Evolutionary conservation across 2,888 invertebrate genomes (phyloP).

Genomic region (Aethes cnicana): DNA sequence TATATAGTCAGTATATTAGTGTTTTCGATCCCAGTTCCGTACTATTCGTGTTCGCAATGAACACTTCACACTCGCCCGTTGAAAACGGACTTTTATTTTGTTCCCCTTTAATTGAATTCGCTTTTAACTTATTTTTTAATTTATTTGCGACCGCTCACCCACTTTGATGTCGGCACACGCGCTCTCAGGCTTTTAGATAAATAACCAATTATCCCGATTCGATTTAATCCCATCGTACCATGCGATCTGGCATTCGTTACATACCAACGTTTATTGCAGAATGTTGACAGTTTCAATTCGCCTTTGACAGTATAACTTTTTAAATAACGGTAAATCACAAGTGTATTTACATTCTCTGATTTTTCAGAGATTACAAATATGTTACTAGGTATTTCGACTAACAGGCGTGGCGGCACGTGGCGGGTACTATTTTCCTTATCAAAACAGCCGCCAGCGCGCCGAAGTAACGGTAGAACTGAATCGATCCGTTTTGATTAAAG

Average conservation of each 20-base stretch:
- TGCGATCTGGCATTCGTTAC: constrained; percentile 50
- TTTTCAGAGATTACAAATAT: too few species aligned
- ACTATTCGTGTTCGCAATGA: constrained; percentile 22
- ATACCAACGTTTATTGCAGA: constrained; percentile 35
- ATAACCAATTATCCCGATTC: constrained; percentile 74
- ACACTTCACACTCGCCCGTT: constrained; percentile 39
- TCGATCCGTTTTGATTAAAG: constrained; percentile 17
- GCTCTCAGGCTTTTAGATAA: constrained; percentile 66
- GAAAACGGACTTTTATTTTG: constrained; percentile 54
- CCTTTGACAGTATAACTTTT: too few species aligned
- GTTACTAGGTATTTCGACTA: too few species aligned
- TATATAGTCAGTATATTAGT: not conserved
- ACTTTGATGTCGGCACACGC: constrained; percentile 65
- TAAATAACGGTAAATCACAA: too few species aligned
- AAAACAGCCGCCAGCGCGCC: constrained; percentile 2
- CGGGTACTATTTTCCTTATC: not conserved
- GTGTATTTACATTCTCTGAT: too few species aligned
- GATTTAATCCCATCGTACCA: constrained; percentile 56
- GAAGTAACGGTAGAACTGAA: constrained; percentile 9
- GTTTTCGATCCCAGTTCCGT: not conserved
- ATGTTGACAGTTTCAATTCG: constrained; percentile 37
- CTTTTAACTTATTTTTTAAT: constrained; percentile 70
- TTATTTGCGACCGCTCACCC: constrained; percentile 68
- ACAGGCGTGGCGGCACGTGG: not conserved
- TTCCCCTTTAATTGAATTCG: constrained; percentile 72